phyloP scores from a whole-genome alignment of 2,113 vertebrate genomes.

The Scomber japonicus region DNA sequence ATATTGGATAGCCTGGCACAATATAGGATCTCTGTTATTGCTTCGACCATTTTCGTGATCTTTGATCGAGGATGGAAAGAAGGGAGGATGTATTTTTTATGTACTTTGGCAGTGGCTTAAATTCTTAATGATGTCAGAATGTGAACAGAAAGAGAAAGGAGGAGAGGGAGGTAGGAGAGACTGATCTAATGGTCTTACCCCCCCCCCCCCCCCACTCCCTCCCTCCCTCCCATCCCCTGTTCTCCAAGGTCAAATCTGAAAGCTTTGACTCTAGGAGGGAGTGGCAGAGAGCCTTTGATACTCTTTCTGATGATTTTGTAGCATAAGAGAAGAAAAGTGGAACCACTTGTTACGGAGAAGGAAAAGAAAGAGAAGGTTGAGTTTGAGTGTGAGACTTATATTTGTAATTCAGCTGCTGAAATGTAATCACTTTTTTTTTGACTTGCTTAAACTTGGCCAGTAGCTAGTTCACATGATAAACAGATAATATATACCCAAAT shows the following conservation, averaged over 20 bases:
- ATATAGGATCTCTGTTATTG: background rate
- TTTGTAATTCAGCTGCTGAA: background rate
- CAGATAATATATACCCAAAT: too few species aligned
- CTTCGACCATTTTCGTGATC: constrained; percentile 21
- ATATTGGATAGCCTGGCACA: background rate
- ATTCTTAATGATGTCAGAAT: constrained; percentile 56
- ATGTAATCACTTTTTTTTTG: too few species aligned
- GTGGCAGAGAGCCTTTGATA: background rate
- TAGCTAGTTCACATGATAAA: too few species aligned
- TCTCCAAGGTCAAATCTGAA: constrained; percentile 47
- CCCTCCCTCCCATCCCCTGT: background rate
- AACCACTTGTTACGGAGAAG: background rate
- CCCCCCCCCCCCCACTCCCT: background rate
- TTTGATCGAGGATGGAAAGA: constrained; percentile 15
- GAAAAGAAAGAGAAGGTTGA: background rate
- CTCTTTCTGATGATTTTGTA: constrained; percentile 1
- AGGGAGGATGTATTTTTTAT: constrained; percentile 49
- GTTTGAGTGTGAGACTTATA: background rate
- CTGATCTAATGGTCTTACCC: constrained; percentile 40
- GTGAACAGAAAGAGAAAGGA: background rate
- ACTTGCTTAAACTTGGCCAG: too few species aligned
- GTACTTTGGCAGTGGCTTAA: constrained; percentile 30
- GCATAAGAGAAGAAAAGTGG: background rate
- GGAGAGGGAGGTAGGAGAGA: background rate
- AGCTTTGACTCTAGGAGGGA: constrained; percentile 32